These are phyloP conservation scores for Clusia tigrina DNA, from an alignment of 2,888 invertebrate species.

Conservation along the genomic window DNA sequence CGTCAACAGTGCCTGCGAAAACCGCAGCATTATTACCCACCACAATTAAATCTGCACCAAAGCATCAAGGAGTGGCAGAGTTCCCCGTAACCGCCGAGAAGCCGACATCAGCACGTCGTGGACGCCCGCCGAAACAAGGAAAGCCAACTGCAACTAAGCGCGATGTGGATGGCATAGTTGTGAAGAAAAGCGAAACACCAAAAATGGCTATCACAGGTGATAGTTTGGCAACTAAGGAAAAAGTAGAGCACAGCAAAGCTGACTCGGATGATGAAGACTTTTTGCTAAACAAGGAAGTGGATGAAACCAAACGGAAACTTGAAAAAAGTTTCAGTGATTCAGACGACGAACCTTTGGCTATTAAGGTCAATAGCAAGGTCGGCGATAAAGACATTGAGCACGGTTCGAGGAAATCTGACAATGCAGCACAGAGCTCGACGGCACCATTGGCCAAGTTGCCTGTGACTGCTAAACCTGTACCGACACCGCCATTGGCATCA, in stretches of 20 bases:
- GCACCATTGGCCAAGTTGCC: conserved; percentile 50
- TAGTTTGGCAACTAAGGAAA: conserved; percentile 28
- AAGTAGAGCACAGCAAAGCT: conserved; percentile 40
- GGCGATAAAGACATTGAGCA: conserved; percentile 44
- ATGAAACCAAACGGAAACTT: conserved; percentile 59
- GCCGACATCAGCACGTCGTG: conserved; percentile 40
- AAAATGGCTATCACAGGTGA: conserved; percentile 24
- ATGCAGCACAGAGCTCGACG: conserved; percentile 20
- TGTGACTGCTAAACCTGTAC: conserved; percentile 46
- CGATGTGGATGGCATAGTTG: conserved; percentile 59
- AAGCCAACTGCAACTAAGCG: conserved; percentile 45
- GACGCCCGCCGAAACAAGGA: conserved; percentile 49
- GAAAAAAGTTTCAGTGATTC: conserved; percentile 70
- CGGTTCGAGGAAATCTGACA: conserved; percentile 33
- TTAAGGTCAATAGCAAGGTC: conserved; percentile 64
- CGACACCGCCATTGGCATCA: conserved; percentile 19
- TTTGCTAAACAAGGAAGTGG: conserved; percentile 56
- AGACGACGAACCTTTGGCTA: conserved; percentile 72
- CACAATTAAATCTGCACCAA: conserved; percentile 16
- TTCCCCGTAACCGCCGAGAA: conserved; percentile 31
- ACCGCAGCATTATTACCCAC: conserved; percentile 12
- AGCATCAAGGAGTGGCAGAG: conserved; percentile 25
- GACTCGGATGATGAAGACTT: conserved; percentile 59
- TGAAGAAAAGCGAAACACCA: conserved; percentile 47
- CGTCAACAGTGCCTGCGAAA: conserved; percentile 22